A percentile compares a stretch with the other conserved stretches of the same genome.
phyloP scores from a whole-genome alignment of 1,140 invertebrate species.

The Hyles vespertilio region DNA sequence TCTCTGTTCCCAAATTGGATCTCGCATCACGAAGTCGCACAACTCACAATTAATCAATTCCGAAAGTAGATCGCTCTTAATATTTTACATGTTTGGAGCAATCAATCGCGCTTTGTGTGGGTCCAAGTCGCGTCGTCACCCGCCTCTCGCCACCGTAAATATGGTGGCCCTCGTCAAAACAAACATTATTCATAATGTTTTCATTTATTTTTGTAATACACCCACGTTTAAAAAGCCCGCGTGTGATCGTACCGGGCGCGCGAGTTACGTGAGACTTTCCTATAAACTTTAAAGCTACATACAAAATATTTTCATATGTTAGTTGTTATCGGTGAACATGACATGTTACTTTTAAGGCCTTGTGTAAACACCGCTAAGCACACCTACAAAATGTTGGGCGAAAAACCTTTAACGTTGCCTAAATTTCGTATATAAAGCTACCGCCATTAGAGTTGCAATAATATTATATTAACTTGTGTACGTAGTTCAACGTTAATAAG shows the following conservation, averaged over 20 bases:
- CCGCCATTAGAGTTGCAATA: constrained; percentile 10
- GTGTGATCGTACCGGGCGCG: constrained; percentile 43
- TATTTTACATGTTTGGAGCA: constrained; percentile 56
- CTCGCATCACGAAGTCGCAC: constrained; percentile 31
- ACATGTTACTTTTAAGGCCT: constrained; percentile 16
- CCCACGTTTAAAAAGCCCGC: constrained; percentile 45
- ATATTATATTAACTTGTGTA: constrained; percentile 35
- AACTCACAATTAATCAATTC: constrained; percentile 70
- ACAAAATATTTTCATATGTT: constrained; percentile 31
- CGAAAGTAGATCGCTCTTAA: constrained; percentile 54
- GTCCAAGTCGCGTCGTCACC: constrained; percentile 58
- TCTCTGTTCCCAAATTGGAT: constrained; percentile 50
- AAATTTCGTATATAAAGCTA: neutral
- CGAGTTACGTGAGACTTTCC: constrained; percentile 38
- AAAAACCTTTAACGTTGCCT: constrained; percentile 10
- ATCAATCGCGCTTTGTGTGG: constrained; percentile 72
- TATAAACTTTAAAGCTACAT: constrained; percentile 36
- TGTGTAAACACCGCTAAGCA: constrained; percentile 12
- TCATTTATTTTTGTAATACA: constrained; percentile 66
- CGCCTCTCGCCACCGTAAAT: constrained; percentile 38
- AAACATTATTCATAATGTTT: constrained; percentile 70
- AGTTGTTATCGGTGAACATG: constrained; percentile 19
- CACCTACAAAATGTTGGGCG: constrained; percentile 1
- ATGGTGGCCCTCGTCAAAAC: constrained; percentile 59
- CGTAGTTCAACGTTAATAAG: constrained; percentile 54